phyloP scores from a whole-genome alignment of 2,888 invertebrate genomes.

The Diadromus collaris region DNA sequence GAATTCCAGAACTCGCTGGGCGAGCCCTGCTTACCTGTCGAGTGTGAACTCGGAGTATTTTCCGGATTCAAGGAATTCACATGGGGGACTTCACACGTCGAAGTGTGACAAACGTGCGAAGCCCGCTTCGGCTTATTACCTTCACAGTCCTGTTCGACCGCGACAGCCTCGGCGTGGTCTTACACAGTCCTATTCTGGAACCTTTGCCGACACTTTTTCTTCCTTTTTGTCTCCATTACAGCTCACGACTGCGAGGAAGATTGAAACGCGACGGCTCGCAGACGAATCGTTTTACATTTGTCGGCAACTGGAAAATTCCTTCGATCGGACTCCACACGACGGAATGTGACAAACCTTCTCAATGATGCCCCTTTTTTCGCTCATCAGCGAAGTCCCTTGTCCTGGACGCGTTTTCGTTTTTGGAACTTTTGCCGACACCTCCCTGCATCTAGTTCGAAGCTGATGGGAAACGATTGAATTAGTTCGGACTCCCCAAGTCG shows the following conservation, averaged over 20 bases:
- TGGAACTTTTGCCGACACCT: conserved; percentile 45
- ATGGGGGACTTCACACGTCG: conserved; percentile 35
- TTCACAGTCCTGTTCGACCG: background rate
- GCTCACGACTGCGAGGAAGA: background rate
- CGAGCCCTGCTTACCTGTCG: conserved; percentile 36
- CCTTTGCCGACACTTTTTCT: conserved; percentile 21
- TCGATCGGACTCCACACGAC: conserved; percentile 31
- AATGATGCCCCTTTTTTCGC: conserved; percentile 43
- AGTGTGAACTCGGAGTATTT: conserved; percentile 24
- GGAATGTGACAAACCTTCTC: conserved; percentile 47
- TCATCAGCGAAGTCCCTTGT: conserved; percentile 38
- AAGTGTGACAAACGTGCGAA: conserved; percentile 27
- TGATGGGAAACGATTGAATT: background rate
- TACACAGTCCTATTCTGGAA: conserved; percentile 1
- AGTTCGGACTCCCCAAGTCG: background rate
- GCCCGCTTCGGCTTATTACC: conserved; percentile 18
- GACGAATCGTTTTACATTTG: background rate
- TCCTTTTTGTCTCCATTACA: background rate
- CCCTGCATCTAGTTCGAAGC: background rate
- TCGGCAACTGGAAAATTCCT: background rate
- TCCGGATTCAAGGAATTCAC: conserved; percentile 28
- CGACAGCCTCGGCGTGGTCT: background rate
- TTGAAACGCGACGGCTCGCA: background rate
- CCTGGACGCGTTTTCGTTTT: conserved; percentile 16
- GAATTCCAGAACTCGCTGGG: conserved; percentile 11